Evolutionary conservation across 2,113 vertebrate genomes (phyloP), one percentile per base, ranked within the genome.

Genomic region (Calyptommatus sinebrachiatus): DNA sequence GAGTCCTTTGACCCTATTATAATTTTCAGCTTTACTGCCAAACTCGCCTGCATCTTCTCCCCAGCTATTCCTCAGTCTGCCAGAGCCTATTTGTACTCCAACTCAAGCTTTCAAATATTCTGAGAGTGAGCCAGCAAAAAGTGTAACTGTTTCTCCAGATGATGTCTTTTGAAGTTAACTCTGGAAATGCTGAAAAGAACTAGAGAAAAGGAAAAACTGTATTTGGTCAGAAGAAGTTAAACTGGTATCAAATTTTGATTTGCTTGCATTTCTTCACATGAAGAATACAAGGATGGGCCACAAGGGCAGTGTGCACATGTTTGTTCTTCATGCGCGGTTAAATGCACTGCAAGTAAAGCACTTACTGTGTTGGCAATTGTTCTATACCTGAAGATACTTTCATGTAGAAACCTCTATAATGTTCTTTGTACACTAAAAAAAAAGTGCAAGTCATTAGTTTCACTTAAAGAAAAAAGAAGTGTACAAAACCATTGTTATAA

Each of bases 101-200:
- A 76, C 67, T 90, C 73, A 62, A n/a, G 29, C 71, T 90, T 90
- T 83, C 73, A 87, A 81, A 88, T 75, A 76, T 67, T 78, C 63
- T 80, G 84, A 83, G 31, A 72, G 72, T 74, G 45, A 78, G 80
- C 69, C 80, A 88, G 41, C 0, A 1, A 82, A 1, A 82, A 85
- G 69, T 72, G 66, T 71, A 88, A 84, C 8, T 3, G 28, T 62
- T 88, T 80, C 83, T 86, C 81, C 74, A 85, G 76, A 89, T 80
- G 70, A 83, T 41, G 53, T 63, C 35, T 62, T 82, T 84, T 83
- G 77, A 84, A 88, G 76, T 72, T 3, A 85, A 60, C 79, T 81
- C 71, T 48, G 61, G 12, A 71, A 63, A 20, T 76, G 72, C 83
- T 63, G 73, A 75, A 78, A 68, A 48, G 46, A 14, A n/a, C 10